A percentile compares a stretch with the other conserved stretches of the same genome.
Evolutionary conservation across 2,797 vertebrate species (phyloP).

Genomic region (Loris lydekkerianus): DNA sequence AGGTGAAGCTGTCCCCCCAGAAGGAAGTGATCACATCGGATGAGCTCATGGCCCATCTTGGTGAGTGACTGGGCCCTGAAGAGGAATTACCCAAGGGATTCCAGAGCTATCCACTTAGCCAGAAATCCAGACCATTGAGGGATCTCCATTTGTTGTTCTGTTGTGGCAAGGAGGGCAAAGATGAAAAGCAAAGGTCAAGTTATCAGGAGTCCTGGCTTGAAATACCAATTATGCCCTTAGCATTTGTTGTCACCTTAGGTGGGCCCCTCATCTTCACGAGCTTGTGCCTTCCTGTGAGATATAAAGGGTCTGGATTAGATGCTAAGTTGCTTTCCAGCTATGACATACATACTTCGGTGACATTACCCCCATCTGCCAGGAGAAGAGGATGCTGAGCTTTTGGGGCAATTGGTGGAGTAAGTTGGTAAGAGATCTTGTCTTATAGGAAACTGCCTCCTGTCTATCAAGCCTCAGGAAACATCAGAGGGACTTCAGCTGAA

Average conservation of each 20-base stretch:
- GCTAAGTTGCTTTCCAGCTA: not conserved
- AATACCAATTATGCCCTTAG: not conserved
- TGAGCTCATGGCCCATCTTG: constrained; percentile 96
- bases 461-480: constrained; percentile 93
- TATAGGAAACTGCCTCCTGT: constrained; percentile 95
- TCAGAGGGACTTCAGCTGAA: constrained; percentile 96
- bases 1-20: constrained; percentile 95
- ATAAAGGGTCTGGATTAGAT: not conserved
- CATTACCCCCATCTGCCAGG: not conserved
- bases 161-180: not conserved
- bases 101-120: not conserved
- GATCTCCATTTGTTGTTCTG: not conserved
- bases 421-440: constrained; percentile 46
- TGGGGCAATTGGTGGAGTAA: not conserved
- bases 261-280: not conserved
- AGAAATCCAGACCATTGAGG: constrained; percentile 16
- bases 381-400: constrained; percentile 7
- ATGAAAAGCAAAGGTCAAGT: not conserved
- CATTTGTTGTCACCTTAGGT: not conserved
- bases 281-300: constrained; percentile 18
- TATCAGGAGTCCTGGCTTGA: not conserved
- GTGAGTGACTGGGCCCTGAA: constrained; percentile 86
- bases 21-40: constrained; percentile 95
- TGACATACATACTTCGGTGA: not conserved
- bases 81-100: not conserved